Conservation (phyloP, 2,797 vertebrate species). For the Melanogrammus aeglefinus region DNA sequence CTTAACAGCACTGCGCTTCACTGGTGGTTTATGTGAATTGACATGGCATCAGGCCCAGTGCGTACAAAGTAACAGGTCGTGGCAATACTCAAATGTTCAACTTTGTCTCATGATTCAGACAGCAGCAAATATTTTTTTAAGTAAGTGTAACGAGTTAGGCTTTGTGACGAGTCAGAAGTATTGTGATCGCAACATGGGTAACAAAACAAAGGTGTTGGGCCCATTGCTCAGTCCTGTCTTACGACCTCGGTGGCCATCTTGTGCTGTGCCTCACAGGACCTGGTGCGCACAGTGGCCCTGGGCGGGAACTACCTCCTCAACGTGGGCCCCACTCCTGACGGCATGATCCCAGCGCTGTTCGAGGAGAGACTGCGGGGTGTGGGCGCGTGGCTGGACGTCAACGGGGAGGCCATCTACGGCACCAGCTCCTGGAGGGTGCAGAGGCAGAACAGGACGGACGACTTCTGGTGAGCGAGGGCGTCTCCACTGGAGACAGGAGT, state of each 20-base stretch:
- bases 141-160: not conserved
- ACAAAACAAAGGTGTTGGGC: not conserved
- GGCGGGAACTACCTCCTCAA: slow-evolving; percentile 98
- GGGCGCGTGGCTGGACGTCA: slow-evolving; percentile 84
- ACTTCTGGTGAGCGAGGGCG: slow-evolving; percentile 77
- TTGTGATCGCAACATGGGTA: not conserved
- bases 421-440: slow-evolving; percentile 88
- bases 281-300: slow-evolving; percentile 83
- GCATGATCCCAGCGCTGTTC: slow-evolving; percentile 83
- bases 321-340: slow-evolving; percentile 89
- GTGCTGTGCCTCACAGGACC: slow-evolving; percentile 71
- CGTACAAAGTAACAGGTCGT: not conserved
- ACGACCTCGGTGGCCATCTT: not conserved
- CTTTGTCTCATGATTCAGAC: not conserved
- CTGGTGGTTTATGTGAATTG: not conserved
- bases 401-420: slow-evolving; percentile 89
- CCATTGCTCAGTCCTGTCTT: not conserved
- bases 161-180: not conserved
- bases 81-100: not conserved
- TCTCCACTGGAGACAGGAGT: too few species aligned
- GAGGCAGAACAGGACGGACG: slow-evolving; percentile 72
- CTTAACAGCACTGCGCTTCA: not conserved
- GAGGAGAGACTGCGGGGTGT: slow-evolving; percentile 87
- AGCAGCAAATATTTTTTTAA: not conserved
- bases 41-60: not conserved